Conservation (phyloP, 2,113 vertebrate genomes). For the Hemiprocne comata region DNA sequence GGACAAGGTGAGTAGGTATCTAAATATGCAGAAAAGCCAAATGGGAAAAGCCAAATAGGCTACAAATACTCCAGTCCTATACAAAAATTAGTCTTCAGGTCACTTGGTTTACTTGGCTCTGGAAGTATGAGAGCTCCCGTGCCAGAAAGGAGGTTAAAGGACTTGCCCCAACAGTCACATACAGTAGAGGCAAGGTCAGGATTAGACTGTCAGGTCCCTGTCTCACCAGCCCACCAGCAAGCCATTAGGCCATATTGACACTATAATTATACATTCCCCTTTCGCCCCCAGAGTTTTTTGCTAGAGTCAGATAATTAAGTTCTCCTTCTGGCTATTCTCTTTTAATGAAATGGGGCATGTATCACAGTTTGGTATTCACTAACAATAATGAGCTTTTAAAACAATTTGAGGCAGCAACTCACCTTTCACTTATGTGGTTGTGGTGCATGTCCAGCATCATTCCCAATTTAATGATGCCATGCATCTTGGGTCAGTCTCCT, state of each 20-base stretch:
- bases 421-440: slow-evolving; percentile 39
- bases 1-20: background rate
- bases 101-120: background rate
- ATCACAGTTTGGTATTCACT: slow-evolving; percentile 52
- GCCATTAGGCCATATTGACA: background rate
- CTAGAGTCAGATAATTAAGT: slow-evolving; percentile 29
- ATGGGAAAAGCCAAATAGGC: background rate
- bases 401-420: slow-evolving; percentile 34
- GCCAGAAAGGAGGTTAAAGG: background rate
- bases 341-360: slow-evolving; percentile 14
- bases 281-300: background rate
- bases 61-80: background rate
- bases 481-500: background rate
- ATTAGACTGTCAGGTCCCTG: background rate
- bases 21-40: background rate
- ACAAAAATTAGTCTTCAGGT: background rate
- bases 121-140: background rate
- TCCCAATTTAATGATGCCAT: background rate
- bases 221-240: background rate
- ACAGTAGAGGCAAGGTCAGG: background rate
- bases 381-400: slow-evolving; percentile 39
- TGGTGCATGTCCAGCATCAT: background rate
- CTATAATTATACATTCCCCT: background rate
- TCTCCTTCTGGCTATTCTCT: background rate
- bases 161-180: background rate